These are phyloP conservation scores for Peromyscus eremicus DNA, from an alignment of 2,797 vertebrate species.

Conservation along the genomic window DNA sequence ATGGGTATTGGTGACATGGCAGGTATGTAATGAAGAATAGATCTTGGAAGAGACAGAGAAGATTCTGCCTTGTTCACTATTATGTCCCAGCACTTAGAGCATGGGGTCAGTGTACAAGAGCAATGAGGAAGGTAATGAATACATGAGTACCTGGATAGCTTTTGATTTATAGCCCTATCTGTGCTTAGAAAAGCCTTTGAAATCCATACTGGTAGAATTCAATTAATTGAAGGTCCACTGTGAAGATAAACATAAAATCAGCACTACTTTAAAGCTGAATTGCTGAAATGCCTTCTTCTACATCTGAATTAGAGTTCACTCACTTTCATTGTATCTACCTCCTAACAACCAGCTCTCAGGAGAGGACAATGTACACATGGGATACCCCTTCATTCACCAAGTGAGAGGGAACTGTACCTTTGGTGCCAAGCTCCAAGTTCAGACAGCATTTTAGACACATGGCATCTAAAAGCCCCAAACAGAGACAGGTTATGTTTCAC, in stretches of 20 bases:
- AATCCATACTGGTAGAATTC: constrained; percentile 19
- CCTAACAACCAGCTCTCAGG: neutral
- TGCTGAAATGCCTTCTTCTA: neutral
- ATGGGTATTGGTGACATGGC: neutral
- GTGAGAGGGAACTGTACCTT: neutral
- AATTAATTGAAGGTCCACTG: neutral
- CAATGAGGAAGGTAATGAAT: neutral
- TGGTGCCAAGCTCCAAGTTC: neutral
- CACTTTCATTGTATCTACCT: neutral
- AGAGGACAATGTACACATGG: neutral
- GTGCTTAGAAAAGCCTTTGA: constrained; percentile 56
- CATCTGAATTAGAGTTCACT: neutral
- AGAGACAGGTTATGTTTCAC: neutral
- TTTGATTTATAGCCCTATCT: neutral
- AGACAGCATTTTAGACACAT: neutral
- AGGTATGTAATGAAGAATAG: neutral
- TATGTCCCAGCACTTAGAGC: neutral
- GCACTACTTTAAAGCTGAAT: neutral
- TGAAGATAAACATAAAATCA: neutral
- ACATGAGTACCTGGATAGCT: neutral
- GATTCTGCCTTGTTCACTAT: neutral
- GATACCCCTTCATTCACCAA: neutral
- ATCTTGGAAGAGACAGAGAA: neutral
- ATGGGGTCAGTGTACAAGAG: neutral
- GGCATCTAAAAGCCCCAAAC: neutral